Evolutionary conservation across 2,888 invertebrate species (phyloP), one percentile per base, ranked within the genome.

Genomic region (Dolichopus griseipennis): DNA sequence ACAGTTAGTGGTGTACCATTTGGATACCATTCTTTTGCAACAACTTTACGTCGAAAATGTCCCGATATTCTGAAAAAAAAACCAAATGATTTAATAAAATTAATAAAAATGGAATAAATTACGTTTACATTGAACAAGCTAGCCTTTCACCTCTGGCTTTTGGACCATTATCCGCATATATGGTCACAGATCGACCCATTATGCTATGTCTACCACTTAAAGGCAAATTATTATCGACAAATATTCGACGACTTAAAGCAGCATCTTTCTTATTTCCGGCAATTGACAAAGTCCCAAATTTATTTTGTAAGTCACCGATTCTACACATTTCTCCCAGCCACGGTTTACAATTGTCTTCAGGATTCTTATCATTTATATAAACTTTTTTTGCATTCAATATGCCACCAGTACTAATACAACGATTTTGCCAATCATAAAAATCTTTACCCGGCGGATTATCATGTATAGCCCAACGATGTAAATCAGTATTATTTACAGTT

Each of bases 141-240:
- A 96, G 83, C 71, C 95, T 83, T 79, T 95, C 93, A 18, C 95
- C 95, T 72, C 95, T 83, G 0, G 94, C 94, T 70, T 89, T 88
- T 0, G 95, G 95, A 0, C 93, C 93, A 76, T 90, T 87, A 76
- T 95, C 94, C 77, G 93, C 95, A 75, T 91, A 93, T 66, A 97
- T 85, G 2, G 95, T 92, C 43, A 97, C 81, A 9, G 95, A 92
- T 78, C 89, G 90, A 66, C 91, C 92, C 75, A 95, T 65, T 20
- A 79, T 77, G 72, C 87, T 88, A 75, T 88, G 83, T 20, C 85
- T 85, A 18, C 96, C 96, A 12, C 88, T 86, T 10, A 97, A 82
- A 0, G 92, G 89, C 43, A 95, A 75, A 75, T 88, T 84, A 0
- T 86, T 82, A 79, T 95, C 96, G 0, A 92, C 92, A 81, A 92